A percentile compares a stretch with the other conserved stretches of the same genome.
These are phyloP conservation scores for Frankliniella fusca DNA, from an alignment of 2,888 invertebrate genomes.

Conservation along the genomic window DNA sequence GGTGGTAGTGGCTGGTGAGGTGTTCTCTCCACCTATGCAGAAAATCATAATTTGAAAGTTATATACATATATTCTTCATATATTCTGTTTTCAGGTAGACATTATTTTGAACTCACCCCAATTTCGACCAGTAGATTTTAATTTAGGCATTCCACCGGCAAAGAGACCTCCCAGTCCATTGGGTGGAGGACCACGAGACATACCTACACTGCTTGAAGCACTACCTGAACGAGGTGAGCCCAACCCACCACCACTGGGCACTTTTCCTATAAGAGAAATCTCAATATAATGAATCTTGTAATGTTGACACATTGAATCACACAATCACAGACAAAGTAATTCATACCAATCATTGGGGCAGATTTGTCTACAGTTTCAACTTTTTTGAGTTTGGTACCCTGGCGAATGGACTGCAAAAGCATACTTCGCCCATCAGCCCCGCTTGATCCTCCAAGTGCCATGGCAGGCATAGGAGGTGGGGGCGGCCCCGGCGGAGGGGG, in stretches of 20 bases:
- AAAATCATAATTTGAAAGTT: background rate
- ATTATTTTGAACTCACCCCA: conserved; percentile 34
- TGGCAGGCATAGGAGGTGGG: conserved; percentile 53
- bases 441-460: conserved; percentile 43
- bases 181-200: conserved; percentile 41
- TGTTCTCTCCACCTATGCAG: conserved; percentile 35
- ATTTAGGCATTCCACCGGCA: conserved; percentile 77
- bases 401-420: conserved; percentile 75
- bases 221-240: conserved; percentile 43
- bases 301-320: background rate
- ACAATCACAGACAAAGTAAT: background rate
- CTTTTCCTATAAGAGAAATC: conserved; percentile 42
- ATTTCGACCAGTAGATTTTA: conserved; percentile 62
- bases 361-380: conserved; percentile 87
- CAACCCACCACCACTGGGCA: conserved; percentile 46
- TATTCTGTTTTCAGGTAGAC: background rate
- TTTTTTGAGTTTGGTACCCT: conserved; percentile 77
- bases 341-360: conserved; percentile 64
- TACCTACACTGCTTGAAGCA: conserved; percentile 47
- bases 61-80: background rate
- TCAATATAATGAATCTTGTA: background rate
- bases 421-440: conserved; percentile 62
- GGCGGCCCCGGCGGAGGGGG: conserved; percentile 61
- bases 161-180: conserved; percentile 66
- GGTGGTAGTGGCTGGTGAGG: conserved; percentile 34